These are phyloP conservation scores for Eriocheir sinensis DNA, from an alignment of 1,140 invertebrate genomes.

Conservation along the genomic window DNA sequence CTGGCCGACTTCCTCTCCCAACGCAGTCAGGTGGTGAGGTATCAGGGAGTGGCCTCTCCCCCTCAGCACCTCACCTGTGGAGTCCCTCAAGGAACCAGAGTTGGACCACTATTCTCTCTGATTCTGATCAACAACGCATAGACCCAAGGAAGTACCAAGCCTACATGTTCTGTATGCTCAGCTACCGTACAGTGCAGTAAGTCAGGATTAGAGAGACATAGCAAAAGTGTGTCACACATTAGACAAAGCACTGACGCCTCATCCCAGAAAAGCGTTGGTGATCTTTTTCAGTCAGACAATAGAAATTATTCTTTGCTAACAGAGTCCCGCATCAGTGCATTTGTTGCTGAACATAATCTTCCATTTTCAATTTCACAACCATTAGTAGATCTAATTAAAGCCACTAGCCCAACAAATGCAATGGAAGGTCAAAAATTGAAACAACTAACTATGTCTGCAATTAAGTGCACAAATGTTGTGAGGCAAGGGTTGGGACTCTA, in stretches of 20 bases:
- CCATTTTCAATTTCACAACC: constrained; percentile 51
- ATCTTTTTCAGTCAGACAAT: not conserved
- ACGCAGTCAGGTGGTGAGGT: too few species aligned
- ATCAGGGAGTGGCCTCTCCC: too few species aligned
- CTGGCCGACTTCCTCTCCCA: too few species aligned
- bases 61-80: too few species aligned
- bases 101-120: too few species aligned
- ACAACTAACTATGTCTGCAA: constrained; percentile 23
- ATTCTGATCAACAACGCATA: too few species aligned
- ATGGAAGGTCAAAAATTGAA: not conserved
- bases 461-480: constrained; percentile 26
- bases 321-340: constrained; percentile 51
- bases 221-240: constrained; percentile 36
- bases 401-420: constrained; percentile 31
- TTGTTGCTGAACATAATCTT: constrained; percentile 53
- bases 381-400: constrained; percentile 61
- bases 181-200: constrained; percentile 42
- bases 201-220: constrained; percentile 39
- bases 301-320: constrained; percentile 36
- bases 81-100: too few species aligned
- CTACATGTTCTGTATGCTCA: constrained; percentile 31
- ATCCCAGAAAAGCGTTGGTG: not conserved
- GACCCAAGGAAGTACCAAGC: constrained; percentile 33
- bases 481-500: constrained; percentile 8
- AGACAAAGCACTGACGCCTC: constrained; percentile 33